Evolutionary conservation across 2,797 vertebrate species (phyloP).

Genomic region (Pyrocephalus nanus): DNA sequence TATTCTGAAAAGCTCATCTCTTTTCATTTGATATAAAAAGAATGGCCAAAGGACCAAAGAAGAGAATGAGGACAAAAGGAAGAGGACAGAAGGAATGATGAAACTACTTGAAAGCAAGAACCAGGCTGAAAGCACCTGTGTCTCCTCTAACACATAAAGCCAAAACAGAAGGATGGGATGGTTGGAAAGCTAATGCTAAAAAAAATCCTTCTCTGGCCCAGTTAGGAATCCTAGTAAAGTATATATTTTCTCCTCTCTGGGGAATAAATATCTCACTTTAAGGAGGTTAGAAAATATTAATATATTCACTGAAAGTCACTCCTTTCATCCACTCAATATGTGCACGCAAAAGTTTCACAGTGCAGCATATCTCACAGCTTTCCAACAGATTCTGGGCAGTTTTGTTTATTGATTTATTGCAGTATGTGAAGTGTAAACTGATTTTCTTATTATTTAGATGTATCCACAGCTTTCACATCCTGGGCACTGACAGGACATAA

Average conservation of each 20-base stretch:
- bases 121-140: accelerated
- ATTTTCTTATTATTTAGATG: slow-evolving; percentile 50
- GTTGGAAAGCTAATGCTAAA: not conserved
- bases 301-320: not conserved
- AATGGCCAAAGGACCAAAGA: not conserved
- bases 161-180: not conserved
- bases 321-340: not conserved
- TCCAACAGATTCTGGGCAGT: not conserved
- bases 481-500: slow-evolving; percentile 44
- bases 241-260: accelerated
- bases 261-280: not conserved
- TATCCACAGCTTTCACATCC: slow-evolving; percentile 42
- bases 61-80: not conserved
- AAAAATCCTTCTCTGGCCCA: not conserved
- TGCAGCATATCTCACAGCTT: not conserved
- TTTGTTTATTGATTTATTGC: slow-evolving; percentile 42
- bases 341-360: not conserved
- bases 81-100: not conserved
- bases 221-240: not conserved
- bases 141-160: not conserved
- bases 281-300: not conserved
- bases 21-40: not conserved
- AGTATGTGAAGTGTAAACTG: slow-evolving; percentile 24
- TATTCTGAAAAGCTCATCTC: not conserved
- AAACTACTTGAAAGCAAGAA: not conserved